Percentiles rank a stretch among this genome's conserved stretches.
phyloP scores from a whole-genome alignment of 2,797 vertebrate species.

The Rachycentron canadum region DNA sequence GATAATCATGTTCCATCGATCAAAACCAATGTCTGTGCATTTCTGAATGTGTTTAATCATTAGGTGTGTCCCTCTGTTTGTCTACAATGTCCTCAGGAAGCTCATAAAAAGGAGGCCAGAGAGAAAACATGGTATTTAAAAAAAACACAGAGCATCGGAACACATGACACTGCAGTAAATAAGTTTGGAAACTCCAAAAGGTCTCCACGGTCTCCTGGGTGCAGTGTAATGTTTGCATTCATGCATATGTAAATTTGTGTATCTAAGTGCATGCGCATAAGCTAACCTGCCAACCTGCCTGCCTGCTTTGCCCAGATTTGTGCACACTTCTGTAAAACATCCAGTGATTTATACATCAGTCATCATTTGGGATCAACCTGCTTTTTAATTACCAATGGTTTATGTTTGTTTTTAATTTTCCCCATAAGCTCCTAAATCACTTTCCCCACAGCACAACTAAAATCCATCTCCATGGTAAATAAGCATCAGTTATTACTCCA shows the following conservation, averaged over 20 bases:
- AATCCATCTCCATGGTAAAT: conserved; percentile 72
- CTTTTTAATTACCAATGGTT: conserved; percentile 78
- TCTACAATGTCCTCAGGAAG: conserved; percentile 40
- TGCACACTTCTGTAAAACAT: conserved; percentile 41
- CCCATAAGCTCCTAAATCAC: conserved; percentile 73
- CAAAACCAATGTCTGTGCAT: background rate
- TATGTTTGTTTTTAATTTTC: conserved; percentile 81
- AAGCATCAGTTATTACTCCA: conserved; percentile 70
- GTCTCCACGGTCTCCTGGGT: conserved; percentile 52
- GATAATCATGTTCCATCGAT: conserved; percentile 15
- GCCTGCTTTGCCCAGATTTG: conserved; percentile 37
- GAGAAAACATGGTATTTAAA: conserved; percentile 65
- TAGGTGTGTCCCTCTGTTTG: conserved; percentile 49
- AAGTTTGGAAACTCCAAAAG: conserved; percentile 59
- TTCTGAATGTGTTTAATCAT: conserved; percentile 42
- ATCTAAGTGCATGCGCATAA: conserved; percentile 8
- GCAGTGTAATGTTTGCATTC: conserved; percentile 33
- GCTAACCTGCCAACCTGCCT: conserved; percentile 24
- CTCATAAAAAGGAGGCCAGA: conserved; percentile 50
- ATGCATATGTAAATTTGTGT: conserved; percentile 51
- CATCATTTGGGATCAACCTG: conserved; percentile 75
- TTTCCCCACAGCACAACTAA: conserved; percentile 52
- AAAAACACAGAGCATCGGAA: conserved; percentile 46
- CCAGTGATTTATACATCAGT: conserved; percentile 61
- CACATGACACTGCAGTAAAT: conserved; percentile 47